These are phyloP conservation scores for Heterodera carotae DNA, from an alignment of 1,140 invertebrate genomes.

Conservation along the genomic window DNA sequence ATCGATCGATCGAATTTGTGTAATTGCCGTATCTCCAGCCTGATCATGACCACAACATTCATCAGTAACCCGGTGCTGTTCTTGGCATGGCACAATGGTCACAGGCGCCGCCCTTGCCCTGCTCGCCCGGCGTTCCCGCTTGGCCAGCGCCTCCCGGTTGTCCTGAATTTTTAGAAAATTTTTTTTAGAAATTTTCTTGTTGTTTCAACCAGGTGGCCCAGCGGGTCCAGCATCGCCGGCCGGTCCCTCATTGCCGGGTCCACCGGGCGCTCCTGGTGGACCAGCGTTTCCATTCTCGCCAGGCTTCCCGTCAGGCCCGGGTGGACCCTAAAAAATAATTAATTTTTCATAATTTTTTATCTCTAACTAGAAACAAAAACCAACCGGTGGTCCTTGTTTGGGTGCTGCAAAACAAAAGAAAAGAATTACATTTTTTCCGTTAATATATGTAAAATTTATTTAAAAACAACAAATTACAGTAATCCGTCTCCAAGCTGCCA, in stretches of 20 bases:
- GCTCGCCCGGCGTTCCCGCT: neutral
- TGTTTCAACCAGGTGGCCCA: constrained; percentile 12
- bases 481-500: constrained; percentile 11
- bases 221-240: constrained; percentile 21
- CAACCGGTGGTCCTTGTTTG: neutral
- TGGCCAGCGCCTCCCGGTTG: constrained; percentile 10
- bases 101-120: constrained; percentile 12
- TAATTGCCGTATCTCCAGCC: no score
- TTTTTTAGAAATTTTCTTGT: neutral
- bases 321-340: neutral
- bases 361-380: neutral
- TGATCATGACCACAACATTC: neutral
- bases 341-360: neutral
- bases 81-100: constrained; percentile 17
- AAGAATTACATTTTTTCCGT: neutral
- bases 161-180: neutral
- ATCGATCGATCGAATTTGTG: no score
- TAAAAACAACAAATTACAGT: neutral
- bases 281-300: constrained; percentile 15
- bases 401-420: neutral
- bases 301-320: constrained; percentile 13
- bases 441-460: neutral
- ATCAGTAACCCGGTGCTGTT: constrained; percentile 18
- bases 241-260: constrained; percentile 2
- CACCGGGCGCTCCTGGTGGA: neutral